A percentile compares a stretch with the other conserved stretches of the same genome.
Evolutionary conservation across 1,140 invertebrate species (phyloP).

Genomic region (Subanguina moxae): DNA sequence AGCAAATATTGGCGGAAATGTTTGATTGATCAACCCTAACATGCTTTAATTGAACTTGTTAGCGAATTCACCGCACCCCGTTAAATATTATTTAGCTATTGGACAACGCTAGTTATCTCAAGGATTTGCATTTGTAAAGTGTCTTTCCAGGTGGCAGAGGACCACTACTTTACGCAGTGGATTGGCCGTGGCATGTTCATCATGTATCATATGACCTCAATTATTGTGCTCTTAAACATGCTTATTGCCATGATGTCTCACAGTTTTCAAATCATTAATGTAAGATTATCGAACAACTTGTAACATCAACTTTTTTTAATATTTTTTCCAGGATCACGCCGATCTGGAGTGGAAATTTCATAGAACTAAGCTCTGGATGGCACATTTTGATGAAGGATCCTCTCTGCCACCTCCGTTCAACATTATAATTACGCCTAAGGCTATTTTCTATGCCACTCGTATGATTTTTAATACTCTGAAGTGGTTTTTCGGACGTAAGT

Average conservation of each 20-base stretch:
- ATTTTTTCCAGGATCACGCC: conserved; percentile 62
- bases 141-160: conserved; percentile 36
- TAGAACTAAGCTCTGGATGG: conserved; percentile 66
- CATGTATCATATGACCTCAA: conserved; percentile 60
- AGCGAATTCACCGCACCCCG: too few species aligned
- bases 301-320: conserved; percentile 1
- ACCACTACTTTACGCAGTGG: conserved; percentile 52
- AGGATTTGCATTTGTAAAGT: too few species aligned
- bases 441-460: conserved; percentile 61
- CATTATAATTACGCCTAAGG: conserved; percentile 65
- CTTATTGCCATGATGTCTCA: conserved; percentile 65
- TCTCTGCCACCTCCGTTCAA: conserved; percentile 66
- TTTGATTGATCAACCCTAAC: too few species aligned
- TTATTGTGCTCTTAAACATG: conserved; percentile 68
- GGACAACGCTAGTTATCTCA: too few species aligned
- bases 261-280: conserved; percentile 66
- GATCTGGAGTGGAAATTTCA: conserved; percentile 68
- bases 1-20: too few species aligned
- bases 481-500: conserved; percentile 53
- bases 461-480: conserved; percentile 46
- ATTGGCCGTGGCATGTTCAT: conserved; percentile 43
- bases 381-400: conserved; percentile 63
- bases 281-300: background rate
- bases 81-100: too few species aligned
- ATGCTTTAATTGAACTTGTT: too few species aligned